phyloP scores from a whole-genome alignment of 2,888 invertebrate species.

The Meteorus colon region DNA sequence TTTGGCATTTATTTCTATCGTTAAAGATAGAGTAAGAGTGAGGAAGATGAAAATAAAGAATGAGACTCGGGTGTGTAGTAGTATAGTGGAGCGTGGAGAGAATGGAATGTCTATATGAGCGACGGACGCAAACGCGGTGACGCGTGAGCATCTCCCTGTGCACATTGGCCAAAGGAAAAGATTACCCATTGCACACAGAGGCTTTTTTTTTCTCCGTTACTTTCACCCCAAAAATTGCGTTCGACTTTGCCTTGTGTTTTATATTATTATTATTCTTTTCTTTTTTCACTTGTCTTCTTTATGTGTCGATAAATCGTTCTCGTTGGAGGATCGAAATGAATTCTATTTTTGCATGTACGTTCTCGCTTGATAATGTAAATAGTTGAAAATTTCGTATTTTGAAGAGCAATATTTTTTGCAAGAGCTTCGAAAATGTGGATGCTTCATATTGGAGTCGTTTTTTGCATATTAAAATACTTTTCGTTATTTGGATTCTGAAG shows the following conservation, averaged over 20 bases:
- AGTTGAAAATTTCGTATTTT: too few relatives aligned
- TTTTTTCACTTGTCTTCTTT: neutral
- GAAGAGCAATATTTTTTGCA: too few relatives aligned
- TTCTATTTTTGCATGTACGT: too few relatives aligned
- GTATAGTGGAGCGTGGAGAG: conserved; percentile 26
- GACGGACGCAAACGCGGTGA: conserved; percentile 61
- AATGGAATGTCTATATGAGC: conserved; percentile 65
- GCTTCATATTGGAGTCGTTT: too few relatives aligned
- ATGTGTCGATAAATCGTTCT: too few relatives aligned
- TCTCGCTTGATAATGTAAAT: too few relatives aligned
- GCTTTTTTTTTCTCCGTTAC: conserved; percentile 6
- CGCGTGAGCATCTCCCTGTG: conserved; percentile 54
- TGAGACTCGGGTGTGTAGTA: neutral
- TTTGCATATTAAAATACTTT: too few relatives aligned
- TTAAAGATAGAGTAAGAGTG: neutral
- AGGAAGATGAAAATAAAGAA: neutral
- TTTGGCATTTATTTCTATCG: neutral
- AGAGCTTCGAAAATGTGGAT: too few relatives aligned
- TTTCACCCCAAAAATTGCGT: neutral
- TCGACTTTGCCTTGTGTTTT: neutral
- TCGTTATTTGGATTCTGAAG: too few relatives aligned
- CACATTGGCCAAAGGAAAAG: conserved; percentile 72
- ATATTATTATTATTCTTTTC: neutral
- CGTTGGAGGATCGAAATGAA: too few relatives aligned
- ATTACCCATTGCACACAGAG: conserved; percentile 28